Evolutionary conservation across 2,113 vertebrate genomes (phyloP).

Genomic region (Coregonus clupeaformis): DNA sequence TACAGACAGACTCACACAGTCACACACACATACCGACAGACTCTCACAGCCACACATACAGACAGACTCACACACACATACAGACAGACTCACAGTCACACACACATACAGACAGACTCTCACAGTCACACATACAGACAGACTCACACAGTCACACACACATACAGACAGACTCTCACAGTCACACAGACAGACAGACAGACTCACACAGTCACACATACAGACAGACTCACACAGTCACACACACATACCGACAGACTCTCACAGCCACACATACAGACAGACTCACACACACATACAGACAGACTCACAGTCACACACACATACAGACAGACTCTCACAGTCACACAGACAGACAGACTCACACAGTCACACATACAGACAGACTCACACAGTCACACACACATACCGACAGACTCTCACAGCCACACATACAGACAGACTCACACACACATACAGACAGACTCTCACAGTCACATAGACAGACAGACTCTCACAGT

Average conservation of each 20-base stretch:
- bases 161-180: neutral
- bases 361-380: neutral
- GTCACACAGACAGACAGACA: too few species aligned
- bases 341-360: too few species aligned
- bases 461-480: neutral
- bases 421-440: too few species aligned
- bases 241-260: neutral
- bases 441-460: constrained; percentile 5
- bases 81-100: too few species aligned
- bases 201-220: too few species aligned
- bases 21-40: too few species aligned
- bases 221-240: neutral
- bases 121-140: neutral
- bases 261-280: too few species aligned
- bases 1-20: too few species aligned
- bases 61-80: too few species aligned
- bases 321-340: neutral
- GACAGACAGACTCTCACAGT: neutral
- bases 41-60: too few species aligned
- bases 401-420: neutral
- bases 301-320: neutral
- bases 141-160: neutral
- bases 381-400: neutral
- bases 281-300: constrained; percentile 7
- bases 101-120: neutral